Base-by-base conservation (phyloP, 2,888 invertebrate species). In the Labia minor region DNA sequence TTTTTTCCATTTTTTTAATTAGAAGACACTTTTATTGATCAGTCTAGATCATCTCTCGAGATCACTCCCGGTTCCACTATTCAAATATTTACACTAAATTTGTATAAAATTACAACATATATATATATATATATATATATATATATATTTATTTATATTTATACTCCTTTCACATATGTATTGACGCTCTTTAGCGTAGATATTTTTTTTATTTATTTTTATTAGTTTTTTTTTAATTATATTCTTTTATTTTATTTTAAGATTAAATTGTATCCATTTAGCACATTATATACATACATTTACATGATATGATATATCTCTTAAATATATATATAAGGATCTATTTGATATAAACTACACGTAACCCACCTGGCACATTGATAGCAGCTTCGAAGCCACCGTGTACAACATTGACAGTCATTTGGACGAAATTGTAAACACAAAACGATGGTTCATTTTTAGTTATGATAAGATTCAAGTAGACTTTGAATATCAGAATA, bases 341-440 rank as follows among this genome's bases (percentile, higher is more conserved):
- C 49, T 49, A 4, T 49, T 10, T 49, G n/a, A 49, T 49, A 49
- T 14, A 49, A n/a, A 11, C 49, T 49, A 49, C 14, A 49, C 49
- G 49, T 49, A 4, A 49, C 49, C 49, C 49, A 49, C 49, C 49
- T 49, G 49, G 49, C 49, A 49, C 49, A 49, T 49, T 49, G 49
- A 49, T 49, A 14, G 49, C 49, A 49, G 49, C 4, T 4, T 16
- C 14, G 26, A 26, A 8, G 8, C 26, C 8, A 8, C 14, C 49
- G 49, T 11, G 3, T 49, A 16, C 49, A 49, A 49, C 49, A 49
- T 49, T 49, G 3, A 49, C 49, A 49, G 49, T 49, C 49, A 49
- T 49, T 49, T 49, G 49, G 49, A 49, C 49, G 49, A 49, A 49
- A 49, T 49, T 49, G 49, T 49, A 49, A 49, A 49, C 49, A 49